phyloP scores from a whole-genome alignment of 2,797 vertebrate genomes.

The Argentina silus region DNA sequence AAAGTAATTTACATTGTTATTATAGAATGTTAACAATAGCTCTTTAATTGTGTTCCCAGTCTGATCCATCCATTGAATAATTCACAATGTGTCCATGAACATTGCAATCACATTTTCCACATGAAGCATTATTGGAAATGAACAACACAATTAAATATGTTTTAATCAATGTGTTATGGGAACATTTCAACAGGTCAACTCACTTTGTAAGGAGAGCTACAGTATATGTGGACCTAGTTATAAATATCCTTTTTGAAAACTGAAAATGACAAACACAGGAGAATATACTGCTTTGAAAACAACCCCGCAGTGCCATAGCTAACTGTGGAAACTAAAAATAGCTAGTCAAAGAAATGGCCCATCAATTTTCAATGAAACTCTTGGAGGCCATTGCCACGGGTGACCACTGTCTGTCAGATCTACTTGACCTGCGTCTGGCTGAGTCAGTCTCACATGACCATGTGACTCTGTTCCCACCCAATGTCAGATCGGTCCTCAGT shows the following conservation, averaged over 20 bases:
- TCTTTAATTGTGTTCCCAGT: background rate
- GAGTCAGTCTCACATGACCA: background rate
- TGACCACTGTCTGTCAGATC: background rate
- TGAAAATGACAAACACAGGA: background rate
- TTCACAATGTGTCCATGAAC: background rate
- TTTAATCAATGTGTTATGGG: background rate
- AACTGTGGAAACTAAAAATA: background rate
- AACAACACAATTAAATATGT: too few relatives aligned
- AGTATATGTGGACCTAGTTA: background rate
- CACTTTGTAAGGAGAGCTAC: background rate
- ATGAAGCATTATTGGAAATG: too few relatives aligned
- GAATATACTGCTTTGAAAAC: background rate
- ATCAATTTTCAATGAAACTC: background rate
- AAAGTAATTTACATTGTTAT: constrained; percentile 14
- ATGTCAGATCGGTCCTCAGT: background rate
- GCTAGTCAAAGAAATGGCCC: background rate
- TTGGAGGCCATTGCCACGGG: background rate
- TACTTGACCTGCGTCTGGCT: background rate
- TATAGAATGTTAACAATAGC: background rate
- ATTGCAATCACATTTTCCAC: too few relatives aligned
- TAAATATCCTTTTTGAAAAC: background rate
- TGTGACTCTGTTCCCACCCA: background rate
- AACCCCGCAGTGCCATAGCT: background rate
- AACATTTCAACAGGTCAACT: background rate
- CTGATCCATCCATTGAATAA: background rate